phyloP scores from a whole-genome alignment of 2,888 invertebrate genomes.

The Steinernema hermaphroditum region DNA sequence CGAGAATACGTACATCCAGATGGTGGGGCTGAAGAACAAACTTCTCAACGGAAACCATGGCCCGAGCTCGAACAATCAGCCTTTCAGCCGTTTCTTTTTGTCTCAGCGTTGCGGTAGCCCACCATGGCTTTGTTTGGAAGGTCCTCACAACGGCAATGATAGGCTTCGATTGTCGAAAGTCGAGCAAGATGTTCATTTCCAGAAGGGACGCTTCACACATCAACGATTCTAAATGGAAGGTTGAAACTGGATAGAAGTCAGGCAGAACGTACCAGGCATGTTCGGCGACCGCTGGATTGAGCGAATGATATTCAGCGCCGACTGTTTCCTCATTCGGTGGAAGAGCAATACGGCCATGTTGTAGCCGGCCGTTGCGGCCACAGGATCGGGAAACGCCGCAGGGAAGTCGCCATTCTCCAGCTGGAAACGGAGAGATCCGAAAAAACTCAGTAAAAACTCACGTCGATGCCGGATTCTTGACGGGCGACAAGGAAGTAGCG shows the following conservation, averaged over 20 bases:
- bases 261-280: constrained; percentile 10
- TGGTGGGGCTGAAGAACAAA: not conserved
- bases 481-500: not conserved
- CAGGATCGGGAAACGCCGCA: not conserved
- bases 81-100: constrained; percentile 9
- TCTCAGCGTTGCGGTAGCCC: not conserved
- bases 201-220: constrained; percentile 11
- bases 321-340: not conserved
- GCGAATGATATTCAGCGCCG: not conserved
- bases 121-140: constrained; percentile 9
- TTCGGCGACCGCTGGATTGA: constrained; percentile 10
- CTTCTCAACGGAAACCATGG: not conserved
- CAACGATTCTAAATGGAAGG: not conserved
- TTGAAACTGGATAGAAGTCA: no score
- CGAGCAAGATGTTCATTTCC: constrained; percentile 8
- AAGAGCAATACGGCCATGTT: not conserved
- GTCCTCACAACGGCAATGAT: not conserved
- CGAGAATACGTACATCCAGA: not conserved
- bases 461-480: not conserved
- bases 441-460: no score
- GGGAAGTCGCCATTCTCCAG: not conserved
- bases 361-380: constrained; percentile 12
- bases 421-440: no score
- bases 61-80: not conserved
- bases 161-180: not conserved